phyloP scores from a whole-genome alignment of 1,140 invertebrate genomes.

The Hylyphantes graminicola region DNA sequence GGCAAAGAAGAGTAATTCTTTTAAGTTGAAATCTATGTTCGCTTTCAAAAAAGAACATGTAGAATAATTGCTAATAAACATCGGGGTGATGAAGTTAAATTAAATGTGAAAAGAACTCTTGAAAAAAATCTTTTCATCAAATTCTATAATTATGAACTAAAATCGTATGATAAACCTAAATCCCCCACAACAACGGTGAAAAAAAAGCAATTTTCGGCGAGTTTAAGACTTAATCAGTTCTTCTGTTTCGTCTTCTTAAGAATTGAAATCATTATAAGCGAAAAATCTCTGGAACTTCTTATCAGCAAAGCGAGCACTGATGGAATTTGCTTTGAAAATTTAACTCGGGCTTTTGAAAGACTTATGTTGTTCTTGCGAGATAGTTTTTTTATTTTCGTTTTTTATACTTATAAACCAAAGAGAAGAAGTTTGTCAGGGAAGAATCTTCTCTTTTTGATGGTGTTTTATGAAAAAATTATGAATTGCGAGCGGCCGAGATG shows the following conservation, averaged over 20 bases:
- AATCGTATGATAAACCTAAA: conserved; percentile 42
- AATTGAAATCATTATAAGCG: conserved; percentile 29
- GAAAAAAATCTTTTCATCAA: conserved; percentile 14
- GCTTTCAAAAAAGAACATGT: conserved; percentile 19
- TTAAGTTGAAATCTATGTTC: conserved; percentile 29
- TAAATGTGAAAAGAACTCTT: conserved; percentile 39
- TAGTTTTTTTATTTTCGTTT: no score
- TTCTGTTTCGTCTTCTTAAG: conserved; percentile 32
- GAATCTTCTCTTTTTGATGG: no score
- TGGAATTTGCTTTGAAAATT: conserved; percentile 29
- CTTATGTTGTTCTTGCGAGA: no score
- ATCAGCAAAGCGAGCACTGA: conserved; percentile 18
- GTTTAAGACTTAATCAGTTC: conserved; percentile 33
- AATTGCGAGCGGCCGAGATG: no score
- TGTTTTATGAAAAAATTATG: no score
- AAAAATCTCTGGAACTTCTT: conserved; percentile 3
- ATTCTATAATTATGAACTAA: conserved; percentile 42
- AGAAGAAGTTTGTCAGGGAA: no score
- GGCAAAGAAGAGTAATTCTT: conserved; percentile 42
- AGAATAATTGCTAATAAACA: conserved; percentile 46
- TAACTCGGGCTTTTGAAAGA: background rate
- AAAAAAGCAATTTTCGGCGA: conserved; percentile 33
- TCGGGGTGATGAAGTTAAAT: conserved; percentile 47
- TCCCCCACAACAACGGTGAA: conserved; percentile 29
- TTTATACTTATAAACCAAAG: no score